Conservation (phyloP, 2,888 invertebrate species). For the Leptopilina myrica region DNA sequence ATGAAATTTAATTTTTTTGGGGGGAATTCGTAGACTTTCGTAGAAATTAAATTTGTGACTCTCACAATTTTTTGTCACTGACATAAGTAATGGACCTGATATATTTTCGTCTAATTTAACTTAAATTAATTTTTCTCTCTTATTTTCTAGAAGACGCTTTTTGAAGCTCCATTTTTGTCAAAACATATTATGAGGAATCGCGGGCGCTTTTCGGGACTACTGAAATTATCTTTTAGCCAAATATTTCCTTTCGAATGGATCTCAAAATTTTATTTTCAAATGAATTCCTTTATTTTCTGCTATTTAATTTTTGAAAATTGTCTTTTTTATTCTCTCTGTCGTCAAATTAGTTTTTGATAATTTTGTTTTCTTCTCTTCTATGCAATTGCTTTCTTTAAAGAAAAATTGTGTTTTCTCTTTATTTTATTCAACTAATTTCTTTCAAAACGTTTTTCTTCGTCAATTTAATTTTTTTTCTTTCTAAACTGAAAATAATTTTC, state of each 20-base stretch:
- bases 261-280: too few species aligned
- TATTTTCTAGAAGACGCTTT: constrained; percentile 39
- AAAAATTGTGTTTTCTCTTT: too few species aligned
- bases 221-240: not conserved
- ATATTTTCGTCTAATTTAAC: constrained; percentile 25
- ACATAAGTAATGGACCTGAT: not conserved
- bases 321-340: too few species aligned
- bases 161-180: constrained; percentile 20
- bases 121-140: not conserved
- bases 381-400: too few species aligned
- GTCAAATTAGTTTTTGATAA: too few species aligned
- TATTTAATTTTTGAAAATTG: too few species aligned
- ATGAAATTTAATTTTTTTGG: not conserved
- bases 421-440: too few species aligned
- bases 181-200: constrained; percentile 49
- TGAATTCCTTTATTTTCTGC: too few species aligned
- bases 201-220: constrained; percentile 35
- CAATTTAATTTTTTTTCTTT: too few species aligned
- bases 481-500: too few species aligned
- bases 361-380: too few species aligned
- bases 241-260: not conserved
- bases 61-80: not conserved
- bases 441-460: too few species aligned
- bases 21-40: not conserved
- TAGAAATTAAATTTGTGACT: not conserved